phyloP scores from a whole-genome alignment of 2,797 vertebrate genomes.

The Cossypha heuglini region DNA sequence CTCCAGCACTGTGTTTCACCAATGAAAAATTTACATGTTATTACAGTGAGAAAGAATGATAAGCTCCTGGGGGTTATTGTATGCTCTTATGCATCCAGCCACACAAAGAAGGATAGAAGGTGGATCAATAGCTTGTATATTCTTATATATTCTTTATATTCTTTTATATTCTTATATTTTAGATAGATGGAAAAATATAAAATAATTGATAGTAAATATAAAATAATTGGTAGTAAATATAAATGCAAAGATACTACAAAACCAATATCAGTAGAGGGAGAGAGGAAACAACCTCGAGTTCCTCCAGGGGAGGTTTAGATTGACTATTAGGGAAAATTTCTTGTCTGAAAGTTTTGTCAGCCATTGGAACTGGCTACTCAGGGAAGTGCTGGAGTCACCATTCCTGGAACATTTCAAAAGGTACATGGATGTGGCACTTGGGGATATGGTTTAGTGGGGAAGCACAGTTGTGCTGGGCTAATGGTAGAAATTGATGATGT shows the following conservation, averaged over 20 bases:
- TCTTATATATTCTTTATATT: not conserved
- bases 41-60: not conserved
- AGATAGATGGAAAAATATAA: not conserved
- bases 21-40: not conserved
- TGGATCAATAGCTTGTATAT: not conserved
- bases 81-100: not conserved
- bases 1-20: not conserved
- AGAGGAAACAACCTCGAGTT: not conserved
- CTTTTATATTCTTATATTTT: not conserved
- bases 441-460: not conserved
- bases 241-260: not conserved
- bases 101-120: not conserved
- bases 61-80: not conserved
- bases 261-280: not conserved
- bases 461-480: not conserved
- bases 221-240: not conserved
- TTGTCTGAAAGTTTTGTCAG: not conserved
- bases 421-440: rapidly evolving
- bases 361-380: not conserved
- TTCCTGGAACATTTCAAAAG: not conserved
- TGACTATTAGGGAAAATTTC: not conserved
- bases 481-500: not conserved
- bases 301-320: not conserved
- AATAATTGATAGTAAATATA: not conserved
- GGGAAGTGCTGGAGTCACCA: not conserved